Base-by-base conservation (phyloP, 1,140 invertebrate genomes). In the Neodiprion virginianus region DNA sequence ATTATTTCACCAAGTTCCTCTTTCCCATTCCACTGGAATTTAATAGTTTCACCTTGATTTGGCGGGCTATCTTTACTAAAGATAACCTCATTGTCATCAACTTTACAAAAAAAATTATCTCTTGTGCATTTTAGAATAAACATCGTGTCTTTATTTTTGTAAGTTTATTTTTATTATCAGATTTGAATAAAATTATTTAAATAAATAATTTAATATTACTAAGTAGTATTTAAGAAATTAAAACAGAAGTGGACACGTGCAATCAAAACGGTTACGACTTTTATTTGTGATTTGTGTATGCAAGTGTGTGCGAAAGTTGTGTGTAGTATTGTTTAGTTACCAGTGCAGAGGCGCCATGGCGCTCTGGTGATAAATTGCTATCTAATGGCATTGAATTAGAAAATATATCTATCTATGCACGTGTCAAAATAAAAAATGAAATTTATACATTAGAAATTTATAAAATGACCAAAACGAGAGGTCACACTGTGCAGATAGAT, bases 401-500 rank as follows among this genome's bases (percentile, higher is more conserved):
- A 21, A 74, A 74, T 72, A 3, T 78, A 23, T 28, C 28, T 17
- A 72, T 79, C 67, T 76, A 73, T 69, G 72, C 21, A 9, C 73
- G 75, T 74, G 74, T 72, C 1, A 66, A 68, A 72, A 74, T 79
- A 14, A 72, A 72, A 67, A 72, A 71, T 17, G 75, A 78, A 75
- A 73, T 67, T n/a, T 78, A 77, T 69, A 78, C 79, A 47, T 79
- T 75, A 65, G 61, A 76, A 71, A 73, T 78, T 23, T 78, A 79
- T 67, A 79, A 79, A 75, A 69, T 23, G 1, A 77, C 72, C 7
- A 77, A 80, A 76, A 78, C 75, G 53, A 80, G 78, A 72, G 78
- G 74, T 72, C 75, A 77, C 69, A 77, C 71, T 7, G 61, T 77
- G 17, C 28, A 77, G 70, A 67, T 80, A 8, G 48, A 70, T 11